phyloP scores from a whole-genome alignment of 2,888 invertebrate species.

The Ypsolopha scabrella region DNA sequence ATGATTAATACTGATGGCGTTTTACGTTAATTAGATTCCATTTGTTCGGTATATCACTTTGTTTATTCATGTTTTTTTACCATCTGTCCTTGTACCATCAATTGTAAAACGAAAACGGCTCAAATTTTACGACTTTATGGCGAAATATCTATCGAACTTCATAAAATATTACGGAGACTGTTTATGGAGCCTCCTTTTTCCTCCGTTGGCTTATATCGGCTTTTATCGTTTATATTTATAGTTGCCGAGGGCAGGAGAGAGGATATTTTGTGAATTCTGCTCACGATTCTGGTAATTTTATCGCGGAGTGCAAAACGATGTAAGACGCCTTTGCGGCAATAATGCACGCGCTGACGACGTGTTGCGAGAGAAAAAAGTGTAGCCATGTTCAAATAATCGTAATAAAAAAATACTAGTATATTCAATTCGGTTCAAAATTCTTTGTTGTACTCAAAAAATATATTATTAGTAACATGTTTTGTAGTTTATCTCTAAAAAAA shows the following conservation, averaged over 20 bases:
- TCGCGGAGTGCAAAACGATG: conserved; percentile 52
- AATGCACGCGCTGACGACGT: conserved; percentile 13
- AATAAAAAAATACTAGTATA: too few species aligned
- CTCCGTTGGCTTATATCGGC: neutral
- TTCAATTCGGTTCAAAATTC: too few species aligned
- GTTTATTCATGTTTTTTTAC: neutral
- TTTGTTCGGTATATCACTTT: neutral
- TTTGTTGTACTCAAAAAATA: too few species aligned
- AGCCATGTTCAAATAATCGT: too few species aligned
- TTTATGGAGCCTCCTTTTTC: neutral
- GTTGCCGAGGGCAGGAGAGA: conserved; percentile 9
- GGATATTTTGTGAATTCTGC: conserved; percentile 39
- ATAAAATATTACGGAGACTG: neutral
- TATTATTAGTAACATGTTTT: too few species aligned
- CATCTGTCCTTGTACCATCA: neutral
- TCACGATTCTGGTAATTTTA: conserved; percentile 50
- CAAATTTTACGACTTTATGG: neutral
- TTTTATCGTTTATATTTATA: neutral
- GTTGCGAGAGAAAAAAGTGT: neutral
- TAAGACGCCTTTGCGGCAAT: conserved; percentile 31
- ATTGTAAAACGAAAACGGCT: neutral
- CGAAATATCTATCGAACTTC: neutral
- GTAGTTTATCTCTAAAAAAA: too few species aligned
- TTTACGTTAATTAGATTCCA: conserved; percentile 43
- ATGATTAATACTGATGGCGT: conserved; percentile 39